These are phyloP conservation scores for Polylopha cassiicola DNA, from an alignment of 2,888 invertebrate genomes.

Conservation along the genomic window DNA sequence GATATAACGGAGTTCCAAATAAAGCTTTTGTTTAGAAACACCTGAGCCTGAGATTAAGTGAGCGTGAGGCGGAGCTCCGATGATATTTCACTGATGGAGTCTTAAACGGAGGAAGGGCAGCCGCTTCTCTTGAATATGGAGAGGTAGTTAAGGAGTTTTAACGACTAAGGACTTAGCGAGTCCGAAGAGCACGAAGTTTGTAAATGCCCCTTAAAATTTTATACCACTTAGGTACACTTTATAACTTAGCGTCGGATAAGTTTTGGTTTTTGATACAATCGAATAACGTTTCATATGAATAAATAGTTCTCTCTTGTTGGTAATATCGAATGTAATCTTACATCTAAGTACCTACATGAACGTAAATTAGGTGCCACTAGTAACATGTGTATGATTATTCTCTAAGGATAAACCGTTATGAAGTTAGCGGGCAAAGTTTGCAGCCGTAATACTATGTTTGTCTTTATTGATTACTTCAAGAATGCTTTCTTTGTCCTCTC, in stretches of 20 bases:
- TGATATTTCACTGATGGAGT: conserved; percentile 42
- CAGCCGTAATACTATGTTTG: too few relatives aligned
- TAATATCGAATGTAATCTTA: too few relatives aligned
- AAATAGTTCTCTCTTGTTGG: too few relatives aligned
- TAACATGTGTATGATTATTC: too few relatives aligned
- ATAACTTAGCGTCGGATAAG: conserved; percentile 19
- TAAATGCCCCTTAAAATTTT: conserved; percentile 38
- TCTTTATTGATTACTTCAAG: too few relatives aligned
- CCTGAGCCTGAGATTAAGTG: conserved; percentile 27
- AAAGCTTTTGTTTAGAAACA: conserved; percentile 19
- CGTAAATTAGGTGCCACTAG: too few relatives aligned
- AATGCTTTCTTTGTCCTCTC: too few relatives aligned
- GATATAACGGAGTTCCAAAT: conserved; percentile 2
- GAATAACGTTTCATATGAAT: not conserved
- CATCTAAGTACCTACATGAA: too few relatives aligned
- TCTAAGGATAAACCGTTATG: too few relatives aligned
- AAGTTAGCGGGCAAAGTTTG: too few relatives aligned
- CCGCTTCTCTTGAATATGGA: conserved; percentile 43
- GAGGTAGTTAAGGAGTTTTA: conserved; percentile 52
- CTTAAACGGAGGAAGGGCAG: conserved; percentile 41
- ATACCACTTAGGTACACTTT: conserved; percentile 21
- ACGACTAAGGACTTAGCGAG: conserved; percentile 47
- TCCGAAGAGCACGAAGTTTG: conserved; percentile 36
- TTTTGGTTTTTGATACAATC: conserved; percentile 12
- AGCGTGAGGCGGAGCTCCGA: conserved; percentile 30